Evolutionary conservation across 2,888 invertebrate genomes (phyloP).

Genomic region (Anticlea derivata): DNA sequence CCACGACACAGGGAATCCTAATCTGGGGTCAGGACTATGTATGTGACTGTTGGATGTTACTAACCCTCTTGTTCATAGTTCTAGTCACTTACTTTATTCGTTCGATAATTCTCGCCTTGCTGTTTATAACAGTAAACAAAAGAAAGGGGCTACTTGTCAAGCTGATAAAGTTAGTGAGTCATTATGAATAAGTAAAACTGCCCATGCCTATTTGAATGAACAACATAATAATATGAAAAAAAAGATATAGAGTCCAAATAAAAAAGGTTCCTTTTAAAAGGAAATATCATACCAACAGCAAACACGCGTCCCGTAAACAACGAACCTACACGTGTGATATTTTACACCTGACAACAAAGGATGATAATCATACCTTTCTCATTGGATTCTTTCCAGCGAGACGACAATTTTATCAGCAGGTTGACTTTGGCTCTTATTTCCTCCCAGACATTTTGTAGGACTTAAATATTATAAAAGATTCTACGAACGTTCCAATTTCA

Average conservation of each 20-base stretch:
- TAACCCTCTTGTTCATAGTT: no score
- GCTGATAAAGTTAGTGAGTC: no score
- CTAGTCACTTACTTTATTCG: no score
- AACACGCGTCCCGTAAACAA: conserved; percentile 16
- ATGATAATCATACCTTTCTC: conserved; percentile 30
- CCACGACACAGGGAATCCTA: no score
- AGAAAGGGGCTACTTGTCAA: no score
- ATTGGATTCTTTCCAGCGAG: conserved; percentile 26
- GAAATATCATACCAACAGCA: conserved; percentile 1
- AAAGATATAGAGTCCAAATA: not conserved
- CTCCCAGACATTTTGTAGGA: conserved; percentile 7
- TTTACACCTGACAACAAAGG: conserved; percentile 31
- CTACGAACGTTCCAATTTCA: not conserved
- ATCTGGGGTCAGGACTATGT: no score
- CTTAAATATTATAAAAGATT: not conserved
- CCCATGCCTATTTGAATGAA: no score
- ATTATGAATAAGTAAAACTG: no score
- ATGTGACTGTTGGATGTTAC: no score
- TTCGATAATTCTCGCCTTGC: no score
- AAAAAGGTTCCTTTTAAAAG: conserved; percentile 1
- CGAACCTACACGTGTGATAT: conserved; percentile 18
- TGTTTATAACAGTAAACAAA: no score
- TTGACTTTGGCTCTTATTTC: conserved; percentile 27
- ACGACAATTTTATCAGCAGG: conserved; percentile 23
- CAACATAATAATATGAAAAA: not conserved